A percentile compares a stretch with the other conserved stretches of the same genome.
Evolutionary conservation across 2,888 invertebrate genomes (phyloP).

Genomic region (Apomyelois bistriatella): DNA sequence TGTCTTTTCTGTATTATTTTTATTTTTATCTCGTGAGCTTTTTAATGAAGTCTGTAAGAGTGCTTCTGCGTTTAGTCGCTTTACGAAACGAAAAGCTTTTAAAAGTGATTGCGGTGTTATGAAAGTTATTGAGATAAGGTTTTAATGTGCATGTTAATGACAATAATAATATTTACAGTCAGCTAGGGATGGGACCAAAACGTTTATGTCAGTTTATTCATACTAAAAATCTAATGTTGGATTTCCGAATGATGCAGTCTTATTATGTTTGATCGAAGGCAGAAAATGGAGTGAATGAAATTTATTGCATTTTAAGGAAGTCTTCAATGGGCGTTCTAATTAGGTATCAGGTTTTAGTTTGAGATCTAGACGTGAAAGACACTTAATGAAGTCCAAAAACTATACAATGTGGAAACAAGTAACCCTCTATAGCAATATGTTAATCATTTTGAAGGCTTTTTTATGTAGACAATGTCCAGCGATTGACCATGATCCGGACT

Average conservation of each 20-base stretch:
- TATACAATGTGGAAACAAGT: no score
- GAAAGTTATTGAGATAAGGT: constrained; percentile 14
- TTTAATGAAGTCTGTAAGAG: constrained; percentile 31
- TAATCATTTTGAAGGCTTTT: no score
- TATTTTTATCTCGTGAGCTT: constrained; percentile 7
- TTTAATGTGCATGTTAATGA: constrained; percentile 9
- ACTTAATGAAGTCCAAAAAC: no score
- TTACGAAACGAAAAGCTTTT: constrained; percentile 21
- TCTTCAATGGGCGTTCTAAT: no score
- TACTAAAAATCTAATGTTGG: neutral
- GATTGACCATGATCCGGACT: no score
- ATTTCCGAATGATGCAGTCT: neutral
- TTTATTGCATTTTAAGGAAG: no score
- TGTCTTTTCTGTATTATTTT: neutral
- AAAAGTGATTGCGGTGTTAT: constrained; percentile 17
- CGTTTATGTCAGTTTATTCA: neutral
- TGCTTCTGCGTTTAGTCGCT: constrained; percentile 19
- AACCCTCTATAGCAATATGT: no score
- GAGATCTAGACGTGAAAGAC: no score
- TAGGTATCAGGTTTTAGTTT: no score
- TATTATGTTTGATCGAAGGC: neutral
- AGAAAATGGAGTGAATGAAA: no score
- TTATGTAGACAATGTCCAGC: no score
- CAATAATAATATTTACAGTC: constrained; percentile 5
- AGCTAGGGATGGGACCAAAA: neutral